Evolutionary conservation across 2,113 vertebrate genomes (phyloP), one percentile per base, ranked within the genome.

Genomic region (Lepisosteus osseus): DNA sequence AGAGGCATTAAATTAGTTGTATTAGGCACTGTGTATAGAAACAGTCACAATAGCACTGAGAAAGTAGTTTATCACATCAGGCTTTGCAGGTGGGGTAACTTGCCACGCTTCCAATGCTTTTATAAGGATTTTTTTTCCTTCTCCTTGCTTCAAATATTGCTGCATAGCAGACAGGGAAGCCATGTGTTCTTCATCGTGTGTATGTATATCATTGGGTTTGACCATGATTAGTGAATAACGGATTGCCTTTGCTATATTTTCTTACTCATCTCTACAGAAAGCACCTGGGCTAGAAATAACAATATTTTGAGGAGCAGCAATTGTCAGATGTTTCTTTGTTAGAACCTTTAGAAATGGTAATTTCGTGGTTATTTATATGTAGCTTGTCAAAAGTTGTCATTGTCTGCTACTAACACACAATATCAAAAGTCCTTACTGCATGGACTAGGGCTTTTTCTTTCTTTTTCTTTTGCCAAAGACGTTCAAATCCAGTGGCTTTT

Each of bases 101-200:
- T 43, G 54, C 12, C 14, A 14, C 80, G 78, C 81, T 78, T 83
- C 78, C 70, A 45, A 82, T 86, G 86, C 84, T 11, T 66, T 74
- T 57, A 84, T 82, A 72, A 51, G 82, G 71, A 86, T 8, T 77
- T 80, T 43, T 76, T 73, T 83, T 80, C 91, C 93, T 94, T 94
- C 93, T 94, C 92, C 90, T 91, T 95, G 94, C 91, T 94, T 96
- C 93, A 95, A 95, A 95, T 92, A 85, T 86, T 85, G 82, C 81
- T 85, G 69, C 82, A 79, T 59, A 59, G 57, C 76, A 67, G 72
- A 40, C 66, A 68, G 51, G 47, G 47, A 29, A 14, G 29, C 8
- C 17, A 17, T 54, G 14, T n/a, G 15, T 68, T n/a, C 17, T 54
- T 54, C 5, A 6, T 54, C 11, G 13, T 7, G 7, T 67, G 14